Evolutionary conservation across 2,113 vertebrate species (phyloP), one percentile per base, ranked within the genome.

Genomic region (Ondatra zibethicus): DNA sequence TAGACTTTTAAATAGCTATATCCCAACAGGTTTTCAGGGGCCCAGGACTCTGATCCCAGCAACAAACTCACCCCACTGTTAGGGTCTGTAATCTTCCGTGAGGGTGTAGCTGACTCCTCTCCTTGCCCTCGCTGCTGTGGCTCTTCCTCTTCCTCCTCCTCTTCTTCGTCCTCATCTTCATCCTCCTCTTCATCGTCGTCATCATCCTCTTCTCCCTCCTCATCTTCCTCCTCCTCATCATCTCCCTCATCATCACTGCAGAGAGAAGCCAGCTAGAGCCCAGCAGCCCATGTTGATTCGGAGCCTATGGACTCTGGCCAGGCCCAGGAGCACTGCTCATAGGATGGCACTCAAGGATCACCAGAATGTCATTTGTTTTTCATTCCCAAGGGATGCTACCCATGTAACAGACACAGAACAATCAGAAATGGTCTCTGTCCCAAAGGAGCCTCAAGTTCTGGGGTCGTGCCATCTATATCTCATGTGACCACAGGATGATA

Each of bases 191-290:
- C 98, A 0, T 98, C 98, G 0, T 97, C 98, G 0, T 98, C 98
- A 0, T 99, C 98, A 0, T 97, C 98, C 0, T 98, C 98, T 0
- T 98, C 97, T 0, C 97, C 98, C 0, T 97, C 98, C 0, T 96
- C 98, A 0, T 98, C 98, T 0, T 97, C 98, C 0, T 98, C 98
- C 1, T 98, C 88, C 9, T 98, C 98, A 11, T 98, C 98, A 0
- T 99, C 98, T 3, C 98, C 98, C 58, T 99, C 99, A 7, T 99
- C 99, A 89, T 99, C 98, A 93, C 98, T 98, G 97, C 61, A 33
- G 23, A 98, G 92, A 25, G 47, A 39, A 94, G 21, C 0, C 47
- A 42, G 66, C 86, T 97, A 33, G 93, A 91, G 29, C 39, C 91
- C 23, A 25, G 63, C 0, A 11, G 85, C 75, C 65, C 63, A 14